Evolutionary conservation across 2,888 invertebrate genomes (phyloP).

Genomic region (Muschampia plurimacula): DNA sequence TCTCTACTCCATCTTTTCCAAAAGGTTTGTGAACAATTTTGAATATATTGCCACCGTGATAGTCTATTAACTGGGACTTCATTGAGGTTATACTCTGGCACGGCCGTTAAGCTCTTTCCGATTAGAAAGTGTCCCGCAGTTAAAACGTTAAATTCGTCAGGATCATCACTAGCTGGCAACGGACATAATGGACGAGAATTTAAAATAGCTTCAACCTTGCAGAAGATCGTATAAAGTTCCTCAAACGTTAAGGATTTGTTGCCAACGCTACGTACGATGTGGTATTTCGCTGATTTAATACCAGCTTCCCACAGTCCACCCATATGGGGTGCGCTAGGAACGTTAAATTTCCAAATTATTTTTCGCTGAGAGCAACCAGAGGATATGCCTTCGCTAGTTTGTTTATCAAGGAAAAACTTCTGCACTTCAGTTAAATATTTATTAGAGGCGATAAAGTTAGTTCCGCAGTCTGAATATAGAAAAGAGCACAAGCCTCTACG

Average conservation of each 20-base stretch:
- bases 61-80: neutral
- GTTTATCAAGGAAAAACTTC: neutral
- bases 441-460: neutral
- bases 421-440: neutral
- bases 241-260: slow-evolving; percentile 5
- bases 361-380: neutral
- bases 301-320: slow-evolving; percentile 7
- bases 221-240: slow-evolving; percentile 4
- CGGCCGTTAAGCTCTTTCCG: neutral
- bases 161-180: neutral
- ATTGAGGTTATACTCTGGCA: neutral
- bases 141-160: neutral
- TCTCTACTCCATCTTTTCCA: slow-evolving; percentile 1
- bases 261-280: neutral
- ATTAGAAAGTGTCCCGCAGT: slow-evolving; percentile 2
- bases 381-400: neutral
- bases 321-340: slow-evolving; percentile 6
- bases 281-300: slow-evolving; percentile 4
- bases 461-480: neutral
- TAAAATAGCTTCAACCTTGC: slow-evolving; percentile 1
- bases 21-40: slow-evolving; percentile 1
- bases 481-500: neutral
- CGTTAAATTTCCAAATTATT: slow-evolving; percentile 6
- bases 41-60: slow-evolving; percentile 4
- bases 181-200: slow-evolving; percentile 3